Conservation (phyloP, 2,888 invertebrate genomes). For the Sicus ferrugineus region DNA sequence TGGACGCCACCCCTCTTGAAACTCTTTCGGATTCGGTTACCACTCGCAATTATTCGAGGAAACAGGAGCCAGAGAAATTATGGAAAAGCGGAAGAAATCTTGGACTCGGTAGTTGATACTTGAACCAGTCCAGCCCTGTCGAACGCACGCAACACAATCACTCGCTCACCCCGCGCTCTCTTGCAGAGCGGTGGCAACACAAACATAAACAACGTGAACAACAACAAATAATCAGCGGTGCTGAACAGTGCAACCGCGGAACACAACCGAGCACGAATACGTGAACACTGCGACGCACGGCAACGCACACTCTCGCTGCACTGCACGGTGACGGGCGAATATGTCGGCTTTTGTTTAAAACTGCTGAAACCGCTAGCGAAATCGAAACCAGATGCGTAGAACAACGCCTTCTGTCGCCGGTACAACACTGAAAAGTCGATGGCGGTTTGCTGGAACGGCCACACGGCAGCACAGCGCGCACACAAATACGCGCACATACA, state of each 20-base stretch:
- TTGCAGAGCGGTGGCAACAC: not conserved
- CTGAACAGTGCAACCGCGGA: not conserved
- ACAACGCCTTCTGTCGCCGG: slow-evolving; percentile 60
- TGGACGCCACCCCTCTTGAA: too few relatives aligned
- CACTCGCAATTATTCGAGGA: too few relatives aligned
- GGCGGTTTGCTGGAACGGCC: slow-evolving; percentile 43
- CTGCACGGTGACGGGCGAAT: not conserved
- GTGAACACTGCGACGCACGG: slow-evolving; percentile 6
- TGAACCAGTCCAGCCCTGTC: not conserved
- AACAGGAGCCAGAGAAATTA: too few relatives aligned
- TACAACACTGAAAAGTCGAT: slow-evolving; percentile 58
- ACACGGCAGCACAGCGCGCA: slow-evolving; percentile 40
- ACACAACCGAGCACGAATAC: not conserved
- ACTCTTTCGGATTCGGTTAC: too few relatives aligned
- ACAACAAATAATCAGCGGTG: not conserved
- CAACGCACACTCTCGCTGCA: not conserved
- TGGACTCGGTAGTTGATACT: too few relatives aligned
- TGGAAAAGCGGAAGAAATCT: too few relatives aligned
- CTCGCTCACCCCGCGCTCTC: not conserved
- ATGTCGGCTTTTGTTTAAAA: not conserved
- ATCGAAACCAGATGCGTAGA: slow-evolving; percentile 35
- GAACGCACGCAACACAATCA: not conserved
- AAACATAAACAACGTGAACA: not conserved
- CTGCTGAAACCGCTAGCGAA: not conserved
- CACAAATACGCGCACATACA: too few relatives aligned